A percentile compares a stretch with the other conserved stretches of the same genome.
phyloP scores from a whole-genome alignment of 1,140 invertebrate species.

The Mesaphorura yosii region DNA sequence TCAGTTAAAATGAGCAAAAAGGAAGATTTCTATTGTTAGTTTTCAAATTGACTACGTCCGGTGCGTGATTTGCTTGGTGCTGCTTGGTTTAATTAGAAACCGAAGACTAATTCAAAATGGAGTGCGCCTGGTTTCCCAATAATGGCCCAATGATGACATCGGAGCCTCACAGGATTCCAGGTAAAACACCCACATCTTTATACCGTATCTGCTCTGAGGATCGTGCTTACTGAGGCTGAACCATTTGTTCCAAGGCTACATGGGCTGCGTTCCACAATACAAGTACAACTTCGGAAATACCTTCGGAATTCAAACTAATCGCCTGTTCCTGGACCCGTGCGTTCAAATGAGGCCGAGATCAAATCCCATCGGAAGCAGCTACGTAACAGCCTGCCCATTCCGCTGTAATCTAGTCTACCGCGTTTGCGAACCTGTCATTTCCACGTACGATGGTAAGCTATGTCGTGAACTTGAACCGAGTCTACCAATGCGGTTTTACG shows the following conservation, averaged over 20 bases:
- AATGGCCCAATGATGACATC: constrained; percentile 27
- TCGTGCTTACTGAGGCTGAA: neutral
- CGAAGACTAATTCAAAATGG: constrained; percentile 8
- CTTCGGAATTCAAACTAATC: constrained; percentile 55
- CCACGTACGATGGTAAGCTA: constrained; percentile 14
- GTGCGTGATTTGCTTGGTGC: too few relatives aligned
- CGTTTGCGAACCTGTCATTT: constrained; percentile 17
- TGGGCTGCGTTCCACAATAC: constrained; percentile 58
- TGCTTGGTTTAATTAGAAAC: too few relatives aligned
- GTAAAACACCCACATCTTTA: constrained; percentile 1
- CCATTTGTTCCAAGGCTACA: constrained; percentile 48
- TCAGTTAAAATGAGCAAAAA: too few relatives aligned
- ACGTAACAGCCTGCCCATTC: constrained; percentile 27
- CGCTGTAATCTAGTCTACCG: constrained; percentile 25
- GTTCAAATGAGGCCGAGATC: constrained; percentile 54
- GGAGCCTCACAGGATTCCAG: constrained; percentile 26
- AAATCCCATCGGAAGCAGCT: constrained; percentile 25
- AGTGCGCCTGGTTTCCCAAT: constrained; percentile 25
- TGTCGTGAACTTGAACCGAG: neutral
- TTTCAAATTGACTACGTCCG: too few relatives aligned
- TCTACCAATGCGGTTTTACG: neutral
- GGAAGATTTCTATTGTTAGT: too few relatives aligned
- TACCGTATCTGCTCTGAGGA: neutral
- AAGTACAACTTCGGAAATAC: constrained; percentile 56
- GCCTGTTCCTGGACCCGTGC: constrained; percentile 55